These are phyloP conservation scores for Aplodontia rufa DNA, from an alignment of 2,113 vertebrate species.

Conservation along the genomic window DNA sequence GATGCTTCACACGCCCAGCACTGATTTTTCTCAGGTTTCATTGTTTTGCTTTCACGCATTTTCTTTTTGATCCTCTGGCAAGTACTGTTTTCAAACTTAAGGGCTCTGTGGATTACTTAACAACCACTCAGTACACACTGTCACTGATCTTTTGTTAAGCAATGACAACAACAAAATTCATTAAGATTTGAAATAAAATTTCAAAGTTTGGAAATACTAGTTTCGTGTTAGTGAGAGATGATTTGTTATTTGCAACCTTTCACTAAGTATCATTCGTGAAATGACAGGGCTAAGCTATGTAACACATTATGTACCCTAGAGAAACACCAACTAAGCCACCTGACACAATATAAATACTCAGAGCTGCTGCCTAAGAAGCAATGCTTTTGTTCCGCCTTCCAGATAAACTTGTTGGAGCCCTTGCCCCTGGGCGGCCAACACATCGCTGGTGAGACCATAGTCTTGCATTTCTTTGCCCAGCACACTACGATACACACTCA, in stretches of 20 bases:
- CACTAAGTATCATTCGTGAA: not conserved
- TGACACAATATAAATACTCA: not conserved
- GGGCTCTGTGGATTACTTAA: not conserved
- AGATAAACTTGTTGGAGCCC: not conserved
- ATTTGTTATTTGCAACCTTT: not conserved
- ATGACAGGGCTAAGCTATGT: not conserved
- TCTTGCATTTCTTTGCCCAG: not conserved
- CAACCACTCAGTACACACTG: not conserved
- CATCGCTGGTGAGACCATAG: not conserved
- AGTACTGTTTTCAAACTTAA: not conserved
- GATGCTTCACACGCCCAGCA: not conserved
- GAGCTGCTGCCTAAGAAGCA: not conserved
- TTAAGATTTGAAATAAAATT: not conserved
- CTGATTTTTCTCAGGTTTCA: not conserved
- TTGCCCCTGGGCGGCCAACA: not conserved
- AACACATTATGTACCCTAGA: not conserved
- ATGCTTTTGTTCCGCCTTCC: not conserved
- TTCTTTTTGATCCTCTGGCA: not conserved
- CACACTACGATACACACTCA: not conserved
- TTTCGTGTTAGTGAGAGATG: not conserved
- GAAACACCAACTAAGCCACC: not conserved
- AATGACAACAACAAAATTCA: not conserved
- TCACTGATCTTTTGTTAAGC: not conserved
- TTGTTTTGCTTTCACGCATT: not conserved
- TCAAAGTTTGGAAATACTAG: not conserved